Conservation (phyloP, 2,797 vertebrate species). For the Phyllotis vaccarum region DNA sequence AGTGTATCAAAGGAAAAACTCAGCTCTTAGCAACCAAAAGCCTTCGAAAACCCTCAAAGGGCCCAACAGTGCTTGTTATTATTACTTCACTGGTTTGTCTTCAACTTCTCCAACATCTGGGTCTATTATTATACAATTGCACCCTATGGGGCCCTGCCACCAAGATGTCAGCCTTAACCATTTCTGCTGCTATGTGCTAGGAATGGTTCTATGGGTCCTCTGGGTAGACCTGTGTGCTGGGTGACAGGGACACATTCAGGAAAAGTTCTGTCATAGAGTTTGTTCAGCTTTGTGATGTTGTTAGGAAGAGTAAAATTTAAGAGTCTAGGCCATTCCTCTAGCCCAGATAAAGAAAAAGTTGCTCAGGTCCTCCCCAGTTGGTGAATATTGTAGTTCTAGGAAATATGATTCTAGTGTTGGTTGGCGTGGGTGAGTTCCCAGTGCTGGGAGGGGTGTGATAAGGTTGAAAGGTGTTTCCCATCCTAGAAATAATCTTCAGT, state of each 20-base stretch:
- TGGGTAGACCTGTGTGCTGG: background rate
- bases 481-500: background rate
- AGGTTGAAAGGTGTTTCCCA: too few species aligned
- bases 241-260: background rate
- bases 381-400: background rate
- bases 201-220: background rate
- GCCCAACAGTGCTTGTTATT: fast-evolving
- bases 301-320: background rate
- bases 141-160: background rate
- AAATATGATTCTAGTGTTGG: too few species aligned
- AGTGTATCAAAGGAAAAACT: background rate
- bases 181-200: too few species aligned
- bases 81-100: background rate
- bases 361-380: background rate
- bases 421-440: background rate
- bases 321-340: background rate
- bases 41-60: background rate
- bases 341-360: background rate
- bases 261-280: too few species aligned
- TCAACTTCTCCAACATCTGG: background rate
- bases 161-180: fast-evolving
- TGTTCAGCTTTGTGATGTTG: too few species aligned
- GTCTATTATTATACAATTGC: background rate
- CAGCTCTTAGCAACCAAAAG: background rate
- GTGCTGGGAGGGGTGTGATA: background rate